phyloP scores from a whole-genome alignment of 2,888 invertebrate species.

The Brassicogethes aeneus region DNA sequence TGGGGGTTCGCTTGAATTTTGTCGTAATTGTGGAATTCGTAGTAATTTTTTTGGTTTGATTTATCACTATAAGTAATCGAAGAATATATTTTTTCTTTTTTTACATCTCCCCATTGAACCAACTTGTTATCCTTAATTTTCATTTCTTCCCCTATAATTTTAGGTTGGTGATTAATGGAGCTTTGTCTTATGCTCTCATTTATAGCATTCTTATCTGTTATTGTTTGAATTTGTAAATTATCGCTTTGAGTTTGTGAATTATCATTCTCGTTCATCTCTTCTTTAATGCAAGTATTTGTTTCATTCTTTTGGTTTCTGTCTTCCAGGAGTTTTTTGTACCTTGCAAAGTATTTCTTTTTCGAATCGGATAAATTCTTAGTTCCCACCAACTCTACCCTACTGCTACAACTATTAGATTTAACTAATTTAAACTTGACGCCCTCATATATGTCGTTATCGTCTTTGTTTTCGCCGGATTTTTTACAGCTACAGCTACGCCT shows the following conservation, averaged over 20 bases:
- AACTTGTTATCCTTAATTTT: slow-evolving; percentile 35
- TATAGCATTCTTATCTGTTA: slow-evolving; percentile 24
- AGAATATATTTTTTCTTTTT: slow-evolving; percentile 23
- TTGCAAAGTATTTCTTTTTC: slow-evolving; percentile 53
- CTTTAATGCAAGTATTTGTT: slow-evolving; percentile 13
- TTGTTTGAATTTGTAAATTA: slow-evolving; percentile 4
- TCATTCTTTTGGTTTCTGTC: slow-evolving; percentile 19
- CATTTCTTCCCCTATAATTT: slow-evolving; percentile 44
- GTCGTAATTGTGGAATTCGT: slow-evolving; percentile 40
- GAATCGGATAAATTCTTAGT: slow-evolving; percentile 40
- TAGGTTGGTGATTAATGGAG: slow-evolving; percentile 33
- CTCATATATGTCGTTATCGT: slow-evolving; percentile 37
- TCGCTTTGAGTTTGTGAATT: slow-evolving; percentile 7
- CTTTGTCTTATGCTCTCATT: slow-evolving; percentile 29
- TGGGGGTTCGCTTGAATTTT: slow-evolving; percentile 47
- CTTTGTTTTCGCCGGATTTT: slow-evolving; percentile 13
- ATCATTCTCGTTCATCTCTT: slow-evolving; percentile 12
- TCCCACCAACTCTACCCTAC: slow-evolving; percentile 70
- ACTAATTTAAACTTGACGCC: slow-evolving; percentile 73
- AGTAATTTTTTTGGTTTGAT: slow-evolving; percentile 22
- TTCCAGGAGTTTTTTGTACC: slow-evolving; percentile 43
- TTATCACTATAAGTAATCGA: slow-evolving; percentile 24
- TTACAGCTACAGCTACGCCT: slow-evolving; percentile 31
- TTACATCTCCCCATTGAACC: slow-evolving; percentile 27
- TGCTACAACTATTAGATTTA: slow-evolving; percentile 81